Evolutionary conservation across 2,113 vertebrate genomes (phyloP), one percentile per base, ranked within the genome.

Genomic region (Atherinomorus stipes): DNA sequence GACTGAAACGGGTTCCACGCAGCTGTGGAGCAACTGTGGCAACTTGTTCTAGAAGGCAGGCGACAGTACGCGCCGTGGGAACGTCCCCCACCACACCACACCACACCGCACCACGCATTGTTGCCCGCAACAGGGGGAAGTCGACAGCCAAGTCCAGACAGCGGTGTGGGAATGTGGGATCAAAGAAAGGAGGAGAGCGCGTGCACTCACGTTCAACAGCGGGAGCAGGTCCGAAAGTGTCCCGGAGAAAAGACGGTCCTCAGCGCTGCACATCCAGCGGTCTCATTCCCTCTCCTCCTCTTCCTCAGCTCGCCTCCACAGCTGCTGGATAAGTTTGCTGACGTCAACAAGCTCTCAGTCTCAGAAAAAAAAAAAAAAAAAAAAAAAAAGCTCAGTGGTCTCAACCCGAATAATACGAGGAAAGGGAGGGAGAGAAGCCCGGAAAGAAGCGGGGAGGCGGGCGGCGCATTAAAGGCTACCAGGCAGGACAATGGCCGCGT

Each of bases 271-370:
- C 87, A 90, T 87, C 80, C 86, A 89, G 74, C 76, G 76, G 21
- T 61, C 79, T 80, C 63, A 4, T 21, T 81, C 60, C 80, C 68
- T 45, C 67, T 68, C 64, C 71, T 84, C 81, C 65, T 69, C 76
- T 56, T 66, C 62, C 47, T 64, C 62, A 5, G 66, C 61, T 76
- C 59, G 19, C 54, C 76, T 40, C 71, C 31, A 71, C 83, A 71
- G 83, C 75, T 80, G 79, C 83, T 72, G 74, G 78, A 81, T 11
- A 86, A 82, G 78, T 87, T 85, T 68, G 74, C 62, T 94, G 92
- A 94, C 93, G 93, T 93, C 93, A 93, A 23, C 84, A 26, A 49
- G 76, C 83, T 9, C 76, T 67, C 70, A 0, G 79, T 63, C 64
- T 78, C 57, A 44, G 8, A 63, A 74, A 58, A 59, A 62, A 6